A percentile compares a stretch with the other conserved stretches of the same genome.
Evolutionary conservation across 2,888 invertebrate species (phyloP).

Genomic region (Pristionchus exspectatus): DNA sequence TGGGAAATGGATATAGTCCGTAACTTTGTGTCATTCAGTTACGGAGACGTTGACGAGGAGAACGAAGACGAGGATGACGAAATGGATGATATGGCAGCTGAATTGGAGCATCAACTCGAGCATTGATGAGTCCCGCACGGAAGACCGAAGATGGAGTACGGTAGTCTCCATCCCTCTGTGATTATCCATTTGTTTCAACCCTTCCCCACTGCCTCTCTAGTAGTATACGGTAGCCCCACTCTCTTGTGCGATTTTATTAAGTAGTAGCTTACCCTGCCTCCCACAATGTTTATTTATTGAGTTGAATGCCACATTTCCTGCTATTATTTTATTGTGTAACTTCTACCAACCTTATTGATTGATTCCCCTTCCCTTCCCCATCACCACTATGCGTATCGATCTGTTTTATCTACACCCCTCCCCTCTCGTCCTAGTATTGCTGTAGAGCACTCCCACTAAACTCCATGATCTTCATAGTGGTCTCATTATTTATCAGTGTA

Average conservation of each 20-base stretch:
- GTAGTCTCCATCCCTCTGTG: neutral
- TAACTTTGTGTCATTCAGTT: neutral
- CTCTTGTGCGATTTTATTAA: neutral
- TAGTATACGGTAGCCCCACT: too few species aligned
- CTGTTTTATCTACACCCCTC: neutral
- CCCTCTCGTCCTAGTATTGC: neutral
- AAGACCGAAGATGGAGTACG: neutral
- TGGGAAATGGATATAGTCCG: neutral
- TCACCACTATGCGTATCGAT: neutral
- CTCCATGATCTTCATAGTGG: constrained; percentile 23
- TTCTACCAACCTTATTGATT: too few species aligned
- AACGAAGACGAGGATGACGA: constrained; percentile 57
- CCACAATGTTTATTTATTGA: neutral
- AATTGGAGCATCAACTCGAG: constrained; percentile 61
- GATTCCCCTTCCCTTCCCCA: neutral
- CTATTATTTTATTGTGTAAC: too few species aligned
- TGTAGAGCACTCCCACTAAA: neutral
- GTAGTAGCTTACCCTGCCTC: neutral
- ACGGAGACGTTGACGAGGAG: constrained; percentile 24
- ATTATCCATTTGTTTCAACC: neutral
- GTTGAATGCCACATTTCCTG: too few species aligned
- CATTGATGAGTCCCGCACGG: neutral
- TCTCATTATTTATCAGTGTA: constrained; percentile 39
- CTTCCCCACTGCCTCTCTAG: neutral
- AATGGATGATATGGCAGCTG: constrained; percentile 68